Conservation (phyloP, 2,113 vertebrate genomes). For the Pteronura brasiliensis region DNA sequence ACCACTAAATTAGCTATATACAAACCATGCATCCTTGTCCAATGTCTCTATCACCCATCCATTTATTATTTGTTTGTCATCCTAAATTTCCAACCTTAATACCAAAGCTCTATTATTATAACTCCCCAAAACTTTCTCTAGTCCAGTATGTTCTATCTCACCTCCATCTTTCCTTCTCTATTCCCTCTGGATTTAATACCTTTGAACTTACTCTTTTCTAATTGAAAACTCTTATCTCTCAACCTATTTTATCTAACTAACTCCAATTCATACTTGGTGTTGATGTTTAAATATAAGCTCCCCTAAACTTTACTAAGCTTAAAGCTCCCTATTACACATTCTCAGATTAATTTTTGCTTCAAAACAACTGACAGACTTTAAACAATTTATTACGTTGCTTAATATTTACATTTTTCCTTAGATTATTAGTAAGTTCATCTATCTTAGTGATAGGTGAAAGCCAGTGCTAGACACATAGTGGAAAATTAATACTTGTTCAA, state of each 20-base stretch:
- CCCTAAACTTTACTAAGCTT: not conserved
- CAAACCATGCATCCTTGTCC: not conserved
- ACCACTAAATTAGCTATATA: not conserved
- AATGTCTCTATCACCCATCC: not conserved
- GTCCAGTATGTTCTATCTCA: not conserved
- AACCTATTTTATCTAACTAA: not conserved
- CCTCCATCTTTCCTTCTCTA: not conserved
- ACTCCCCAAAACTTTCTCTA: not conserved
- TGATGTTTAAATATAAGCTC: not conserved
- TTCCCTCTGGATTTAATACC: not conserved
- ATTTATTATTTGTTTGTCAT: not conserved
- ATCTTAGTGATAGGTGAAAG: not conserved
- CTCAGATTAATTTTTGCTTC: not conserved
- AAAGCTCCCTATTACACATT: not conserved
- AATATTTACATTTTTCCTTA: not conserved
- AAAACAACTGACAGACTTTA: not conserved
- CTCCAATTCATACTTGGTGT: not conserved
- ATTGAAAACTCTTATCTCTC: not conserved
- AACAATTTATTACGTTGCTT: not conserved
- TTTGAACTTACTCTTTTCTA: not conserved
- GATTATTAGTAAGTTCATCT: not conserved
- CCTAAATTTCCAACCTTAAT: not conserved
- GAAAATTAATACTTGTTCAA: not conserved
- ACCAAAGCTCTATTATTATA: not conserved
- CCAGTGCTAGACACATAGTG: not conserved